Percentiles rank a stretch among this genome's conserved stretches.
Conservation (phyloP, 1,140 invertebrate genomes). For the Charaxes varanes region DNA sequence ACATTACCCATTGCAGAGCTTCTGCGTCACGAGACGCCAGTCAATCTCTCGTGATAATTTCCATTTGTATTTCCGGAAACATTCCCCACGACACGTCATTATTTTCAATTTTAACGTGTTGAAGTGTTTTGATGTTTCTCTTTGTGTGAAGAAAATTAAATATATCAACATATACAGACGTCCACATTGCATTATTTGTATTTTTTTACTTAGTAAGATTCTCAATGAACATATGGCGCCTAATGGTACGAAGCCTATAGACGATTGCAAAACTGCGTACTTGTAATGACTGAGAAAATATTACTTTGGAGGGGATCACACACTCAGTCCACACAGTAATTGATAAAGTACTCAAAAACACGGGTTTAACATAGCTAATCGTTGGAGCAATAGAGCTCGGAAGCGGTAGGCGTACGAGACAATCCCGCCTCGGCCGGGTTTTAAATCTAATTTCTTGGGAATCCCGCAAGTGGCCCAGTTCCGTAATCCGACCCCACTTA, state of each 20-base stretch:
- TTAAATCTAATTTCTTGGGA: constrained; percentile 16
- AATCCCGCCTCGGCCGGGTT: constrained; percentile 8
- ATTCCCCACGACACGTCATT: no score
- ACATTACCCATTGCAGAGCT: no score
- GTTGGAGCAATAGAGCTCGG: neutral
- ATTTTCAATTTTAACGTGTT: neutral
- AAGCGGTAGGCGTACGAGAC: neutral
- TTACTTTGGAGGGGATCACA: no score
- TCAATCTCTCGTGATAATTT: constrained; percentile 22
- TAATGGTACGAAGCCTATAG: no score
- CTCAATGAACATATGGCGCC: no score
- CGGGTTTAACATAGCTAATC: no score
- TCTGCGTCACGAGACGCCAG: constrained; percentile 17
- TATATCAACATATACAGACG: neutral
- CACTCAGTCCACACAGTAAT: no score
- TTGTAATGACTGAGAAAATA: no score
- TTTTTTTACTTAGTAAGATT: no score
- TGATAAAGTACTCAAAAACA: no score
- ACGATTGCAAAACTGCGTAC: no score
- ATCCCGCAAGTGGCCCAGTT: constrained; percentile 20
- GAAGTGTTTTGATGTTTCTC: neutral
- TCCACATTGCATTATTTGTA: no score
- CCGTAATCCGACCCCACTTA: constrained; percentile 32
- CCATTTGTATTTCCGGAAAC: constrained; percentile 14
- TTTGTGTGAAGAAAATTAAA: neutral